Conservation (phyloP, 2,113 vertebrate species). For the Nestor notabilis region DNA sequence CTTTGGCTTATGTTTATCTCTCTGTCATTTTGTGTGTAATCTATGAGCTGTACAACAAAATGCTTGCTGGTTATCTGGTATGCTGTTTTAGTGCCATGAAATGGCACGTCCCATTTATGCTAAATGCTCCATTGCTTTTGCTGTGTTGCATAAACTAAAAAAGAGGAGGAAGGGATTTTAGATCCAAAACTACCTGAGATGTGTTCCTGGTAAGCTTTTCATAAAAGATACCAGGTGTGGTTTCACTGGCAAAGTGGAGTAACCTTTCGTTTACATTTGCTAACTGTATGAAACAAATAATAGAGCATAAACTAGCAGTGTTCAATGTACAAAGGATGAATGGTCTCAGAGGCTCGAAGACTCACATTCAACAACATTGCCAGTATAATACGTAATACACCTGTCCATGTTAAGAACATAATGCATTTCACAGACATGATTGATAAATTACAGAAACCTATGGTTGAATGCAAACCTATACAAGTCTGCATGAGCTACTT, state of each 20-base stretch:
- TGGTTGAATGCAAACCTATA: not conserved
- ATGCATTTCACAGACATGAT: not conserved
- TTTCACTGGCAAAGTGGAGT: not conserved
- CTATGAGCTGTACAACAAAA: not conserved
- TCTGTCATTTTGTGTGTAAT: not conserved
- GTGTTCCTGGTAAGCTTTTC: not conserved
- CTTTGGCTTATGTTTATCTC: not conserved
- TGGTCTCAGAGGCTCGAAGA: not conserved
- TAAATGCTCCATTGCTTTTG: not conserved
- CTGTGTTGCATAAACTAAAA: not conserved
- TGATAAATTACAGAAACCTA: not conserved
- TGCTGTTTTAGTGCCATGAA: not conserved
- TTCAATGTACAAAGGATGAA: not conserved
- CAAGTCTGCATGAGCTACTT: not conserved
- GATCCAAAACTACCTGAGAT: not conserved
- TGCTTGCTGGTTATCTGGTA: conserved; percentile 4
- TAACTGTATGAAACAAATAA: not conserved
- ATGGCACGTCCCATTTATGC: not conserved
- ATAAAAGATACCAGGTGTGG: not conserved
- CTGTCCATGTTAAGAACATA: not conserved
- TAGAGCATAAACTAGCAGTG: not conserved
- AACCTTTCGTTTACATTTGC: not conserved
- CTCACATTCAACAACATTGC: not conserved
- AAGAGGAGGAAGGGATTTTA: not conserved
- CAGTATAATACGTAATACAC: not conserved